These are phyloP conservation scores for Drosophila hamatofila DNA, from an alignment of 2,888 invertebrate species.

Conservation along the genomic window DNA sequence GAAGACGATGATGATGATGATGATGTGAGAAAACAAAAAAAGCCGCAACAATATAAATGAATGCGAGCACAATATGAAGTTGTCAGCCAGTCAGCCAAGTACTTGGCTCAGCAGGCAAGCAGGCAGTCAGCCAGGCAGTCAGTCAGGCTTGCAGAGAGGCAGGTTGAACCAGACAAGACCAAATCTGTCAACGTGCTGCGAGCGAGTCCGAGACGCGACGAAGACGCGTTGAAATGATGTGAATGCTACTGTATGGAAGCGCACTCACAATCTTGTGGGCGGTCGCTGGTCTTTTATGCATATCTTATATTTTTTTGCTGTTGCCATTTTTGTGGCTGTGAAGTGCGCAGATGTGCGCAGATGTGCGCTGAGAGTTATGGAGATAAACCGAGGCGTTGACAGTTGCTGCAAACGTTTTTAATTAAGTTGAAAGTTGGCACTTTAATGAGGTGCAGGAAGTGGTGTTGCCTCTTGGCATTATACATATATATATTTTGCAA, in stretches of 20 bases:
- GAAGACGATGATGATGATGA: conserved; percentile 10
- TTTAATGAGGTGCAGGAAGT: conserved; percentile 77
- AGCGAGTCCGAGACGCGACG: conserved; percentile 35
- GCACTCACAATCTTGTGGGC: conserved; percentile 75
- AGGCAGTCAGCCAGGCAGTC: conserved; percentile 30
- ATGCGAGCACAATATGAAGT: conserved; percentile 73
- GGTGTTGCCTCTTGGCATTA: conserved; percentile 16
- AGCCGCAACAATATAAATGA: conserved; percentile 63
- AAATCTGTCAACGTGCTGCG: conserved; percentile 73
- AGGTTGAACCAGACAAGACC: conserved; percentile 73
- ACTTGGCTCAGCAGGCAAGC: conserved; percentile 49
- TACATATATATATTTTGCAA: conserved; percentile 20
- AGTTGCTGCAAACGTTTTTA: conserved; percentile 76
- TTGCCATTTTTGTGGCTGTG: conserved; percentile 21
- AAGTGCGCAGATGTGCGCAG: conserved; percentile 67
- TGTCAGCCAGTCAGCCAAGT: conserved; percentile 63
- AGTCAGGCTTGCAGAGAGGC: conserved; percentile 28
- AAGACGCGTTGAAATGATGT: conserved; percentile 65
- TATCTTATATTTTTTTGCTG: conserved; percentile 35
- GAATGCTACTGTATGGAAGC: conserved; percentile 59
- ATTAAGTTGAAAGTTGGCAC: conserved; percentile 73
- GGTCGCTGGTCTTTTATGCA: conserved; percentile 75
- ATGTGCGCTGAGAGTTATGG: conserved; percentile 71
- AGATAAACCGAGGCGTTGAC: conserved; percentile 76
- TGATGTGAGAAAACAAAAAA: conserved; percentile 32